Conservation (phyloP, 2,797 vertebrate species). For the Holocentrus rufus region DNA sequence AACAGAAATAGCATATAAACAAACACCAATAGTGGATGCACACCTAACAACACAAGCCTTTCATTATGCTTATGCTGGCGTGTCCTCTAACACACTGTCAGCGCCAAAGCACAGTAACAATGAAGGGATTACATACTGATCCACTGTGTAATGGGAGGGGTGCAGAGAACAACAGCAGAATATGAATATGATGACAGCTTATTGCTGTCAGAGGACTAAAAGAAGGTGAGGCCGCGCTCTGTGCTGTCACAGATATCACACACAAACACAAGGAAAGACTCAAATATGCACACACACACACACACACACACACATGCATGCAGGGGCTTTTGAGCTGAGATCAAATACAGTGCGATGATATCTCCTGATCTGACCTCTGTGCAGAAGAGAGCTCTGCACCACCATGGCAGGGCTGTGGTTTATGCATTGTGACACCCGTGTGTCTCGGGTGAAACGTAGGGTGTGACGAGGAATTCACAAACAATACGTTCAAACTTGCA, state of each 20-base stretch:
- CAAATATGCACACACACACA: conserved; percentile 6
- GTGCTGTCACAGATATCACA: conserved; percentile 43
- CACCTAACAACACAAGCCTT: conserved; percentile 33
- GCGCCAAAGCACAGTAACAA: conserved; percentile 57
- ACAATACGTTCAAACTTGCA: not conserved
- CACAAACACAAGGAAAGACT: conserved; percentile 33
- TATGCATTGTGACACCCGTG: not conserved
- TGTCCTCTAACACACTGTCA: conserved; percentile 56
- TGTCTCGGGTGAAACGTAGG: not conserved
- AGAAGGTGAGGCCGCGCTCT: conserved; percentile 44
- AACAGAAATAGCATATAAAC: conserved; percentile 33
- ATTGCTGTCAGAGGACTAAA: conserved; percentile 55
- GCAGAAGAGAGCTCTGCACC: conserved; percentile 7
- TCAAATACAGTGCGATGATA: conserved; percentile 6
- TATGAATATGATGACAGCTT: conserved; percentile 68
- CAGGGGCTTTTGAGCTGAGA: conserved; percentile 1
- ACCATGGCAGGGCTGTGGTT: not conserved
- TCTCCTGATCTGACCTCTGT: not conserved
- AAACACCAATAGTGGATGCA: conserved; percentile 27
- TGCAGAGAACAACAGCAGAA: conserved; percentile 60
- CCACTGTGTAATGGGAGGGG: conserved; percentile 64
- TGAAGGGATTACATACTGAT: conserved; percentile 70
- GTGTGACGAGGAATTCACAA: conserved; percentile 33
- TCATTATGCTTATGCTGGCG: conserved; percentile 54
- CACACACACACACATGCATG: not conserved